These are phyloP conservation scores for Lycophotia porphyrea DNA, from an alignment of 2,888 invertebrate species.

Conservation along the genomic window DNA sequence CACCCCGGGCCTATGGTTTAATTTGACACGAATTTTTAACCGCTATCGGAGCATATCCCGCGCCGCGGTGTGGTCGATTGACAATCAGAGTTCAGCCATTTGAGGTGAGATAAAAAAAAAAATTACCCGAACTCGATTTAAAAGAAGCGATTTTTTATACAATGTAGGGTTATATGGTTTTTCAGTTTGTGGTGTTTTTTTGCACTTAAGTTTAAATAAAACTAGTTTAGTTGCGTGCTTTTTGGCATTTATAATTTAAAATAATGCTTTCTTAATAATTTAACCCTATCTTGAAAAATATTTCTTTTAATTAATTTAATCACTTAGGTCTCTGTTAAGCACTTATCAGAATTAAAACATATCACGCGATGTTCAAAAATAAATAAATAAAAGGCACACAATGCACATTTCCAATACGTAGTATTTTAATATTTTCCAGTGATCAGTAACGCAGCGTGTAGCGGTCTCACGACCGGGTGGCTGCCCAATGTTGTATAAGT, in stretches of 20 bases:
- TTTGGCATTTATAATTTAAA: neutral
- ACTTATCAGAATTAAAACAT: neutral
- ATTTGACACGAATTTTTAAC: conserved; percentile 78
- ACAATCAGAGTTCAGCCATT: conserved; percentile 72
- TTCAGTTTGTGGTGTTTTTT: neutral
- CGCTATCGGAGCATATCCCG: conserved; percentile 68
- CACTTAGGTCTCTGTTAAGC: too few species aligned
- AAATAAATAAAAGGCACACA: conserved; percentile 9
- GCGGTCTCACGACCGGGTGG: conserved; percentile 56
- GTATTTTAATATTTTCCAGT: conserved; percentile 54
- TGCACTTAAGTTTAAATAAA: neutral
- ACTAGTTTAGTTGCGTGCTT: neutral
- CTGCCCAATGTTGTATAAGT: conserved; percentile 71
- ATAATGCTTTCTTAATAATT: neutral
- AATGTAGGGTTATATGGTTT: conserved; percentile 19
- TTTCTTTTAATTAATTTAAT: neutral
- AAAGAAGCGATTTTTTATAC: conserved; percentile 26
- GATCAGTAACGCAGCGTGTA: conserved; percentile 47
- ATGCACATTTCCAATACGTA: conserved; percentile 35
- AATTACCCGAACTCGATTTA: conserved; percentile 8
- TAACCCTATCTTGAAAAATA: neutral
- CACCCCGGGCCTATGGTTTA: conserved; percentile 72
- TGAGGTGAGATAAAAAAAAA: conserved; percentile 63
- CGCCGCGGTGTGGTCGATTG: conserved; percentile 67
- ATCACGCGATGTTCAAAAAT: neutral